Evolutionary conservation across 2,888 invertebrate genomes (phyloP), one percentile per base, ranked within the genome.

Genomic region (Zygogramma bicolorata): DNA sequence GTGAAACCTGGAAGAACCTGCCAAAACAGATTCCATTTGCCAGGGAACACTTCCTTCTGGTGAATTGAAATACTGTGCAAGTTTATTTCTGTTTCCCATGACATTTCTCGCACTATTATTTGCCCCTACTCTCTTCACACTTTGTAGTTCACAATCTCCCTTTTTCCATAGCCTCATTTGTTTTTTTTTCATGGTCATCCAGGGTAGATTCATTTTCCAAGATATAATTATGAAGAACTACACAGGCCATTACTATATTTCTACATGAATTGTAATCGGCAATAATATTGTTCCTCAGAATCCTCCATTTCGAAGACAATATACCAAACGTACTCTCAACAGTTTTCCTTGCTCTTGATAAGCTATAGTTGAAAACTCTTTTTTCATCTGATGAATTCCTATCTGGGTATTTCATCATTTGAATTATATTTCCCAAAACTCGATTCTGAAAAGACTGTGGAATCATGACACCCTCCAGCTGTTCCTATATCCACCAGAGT

Each of bases 231-330:
- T 57, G 57, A 22, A 57, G 57, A 25, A 57, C 57, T 57, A 57
- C 15, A 57, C 57, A 57, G 22, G 57, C 57, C 57, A 57, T 57
- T 25, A 57, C 57, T n/a, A 57, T 57, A 15, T 13, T 57, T 57
- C 57, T 18, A 15, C 57, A 57, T 25, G 27, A 22, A 57, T 57
- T 57, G 22, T 57, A 57, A 10, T 57, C 22, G 4, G 57, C 57
- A 57, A 57, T 10, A 57, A 57, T 57, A 22, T 57, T 25, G 2
- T 13, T 49, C 18, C 49, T 49, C 3, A 29, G 29, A 29, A 29
- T 29, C 7, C 29, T 29, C 29, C 29, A 29, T 29, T 7, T 29
- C 29, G 4, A 7, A 29, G 29, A n/a, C n/a, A n/a, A n/a, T n/a
- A n/a, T n/a, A n/a, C n/a, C n/a, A n/a, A n/a, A n/a, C n/a, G n/a